These are phyloP conservation scores for Myzus persicae DNA, from an alignment of 1,140 invertebrate species.

Conservation along the genomic window DNA sequence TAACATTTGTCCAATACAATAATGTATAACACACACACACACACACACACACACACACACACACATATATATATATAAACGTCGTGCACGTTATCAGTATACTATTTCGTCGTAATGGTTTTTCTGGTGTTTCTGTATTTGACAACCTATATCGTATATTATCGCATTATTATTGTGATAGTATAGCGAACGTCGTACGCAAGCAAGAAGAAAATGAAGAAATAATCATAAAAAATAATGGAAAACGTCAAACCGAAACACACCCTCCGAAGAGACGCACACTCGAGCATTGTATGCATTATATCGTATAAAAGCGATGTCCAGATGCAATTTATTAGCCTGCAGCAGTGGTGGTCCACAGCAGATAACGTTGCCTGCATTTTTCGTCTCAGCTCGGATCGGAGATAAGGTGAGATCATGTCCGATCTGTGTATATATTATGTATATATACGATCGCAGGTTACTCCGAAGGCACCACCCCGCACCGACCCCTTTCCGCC, in stretches of 20 bases:
- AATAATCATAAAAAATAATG: neutral
- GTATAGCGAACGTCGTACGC: neutral
- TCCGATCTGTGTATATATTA: neutral
- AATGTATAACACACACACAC: too few relatives aligned
- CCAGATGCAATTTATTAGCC: conserved; percentile 45
- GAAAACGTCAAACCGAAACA: neutral
- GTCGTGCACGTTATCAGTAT: neutral
- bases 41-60: too few relatives aligned
- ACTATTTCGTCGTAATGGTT: neutral
- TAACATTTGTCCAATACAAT: neutral
- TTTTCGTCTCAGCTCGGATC: neutral
- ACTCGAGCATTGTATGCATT: neutral
- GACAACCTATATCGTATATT: conserved; percentile 8
- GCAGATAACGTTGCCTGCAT: neutral
- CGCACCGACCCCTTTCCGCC: neutral
- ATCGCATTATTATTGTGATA: neutral
- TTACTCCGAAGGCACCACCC: neutral
- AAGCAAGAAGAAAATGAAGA: neutral
- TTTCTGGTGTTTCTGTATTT: neutral
- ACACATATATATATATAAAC: neutral
- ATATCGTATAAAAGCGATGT: neutral
- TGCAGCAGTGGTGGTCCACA: neutral
- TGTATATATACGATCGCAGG: neutral
- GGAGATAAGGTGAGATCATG: neutral
- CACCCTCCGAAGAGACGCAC: neutral